These are phyloP conservation scores for Ranitomeya variabilis DNA, from an alignment of 2,113 vertebrate genomes.

Conservation along the genomic window DNA sequence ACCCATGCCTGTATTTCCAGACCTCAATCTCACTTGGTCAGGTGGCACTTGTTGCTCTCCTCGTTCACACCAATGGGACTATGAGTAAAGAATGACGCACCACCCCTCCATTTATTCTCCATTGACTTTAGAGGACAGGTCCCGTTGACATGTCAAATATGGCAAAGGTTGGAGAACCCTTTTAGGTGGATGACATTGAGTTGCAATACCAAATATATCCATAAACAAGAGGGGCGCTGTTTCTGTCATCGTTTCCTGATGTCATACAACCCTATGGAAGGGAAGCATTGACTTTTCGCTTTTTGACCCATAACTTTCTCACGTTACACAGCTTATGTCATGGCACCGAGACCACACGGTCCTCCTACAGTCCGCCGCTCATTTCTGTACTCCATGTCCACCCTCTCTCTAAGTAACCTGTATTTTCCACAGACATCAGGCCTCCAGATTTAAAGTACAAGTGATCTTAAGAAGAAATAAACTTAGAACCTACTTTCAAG, in stretches of 20 bases:
- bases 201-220: neutral
- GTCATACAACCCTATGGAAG: neutral
- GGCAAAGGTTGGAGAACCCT: neutral
- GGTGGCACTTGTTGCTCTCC: too few species aligned
- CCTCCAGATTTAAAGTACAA: neutral
- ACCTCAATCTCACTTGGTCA: too few species aligned
- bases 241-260: neutral
- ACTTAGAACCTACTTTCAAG: conserved; percentile 36
- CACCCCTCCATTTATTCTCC: too few species aligned
- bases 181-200: neutral
- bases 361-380: neutral
- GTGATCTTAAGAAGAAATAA: neutral
- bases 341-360: neutral
- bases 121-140: too few species aligned
- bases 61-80: too few species aligned
- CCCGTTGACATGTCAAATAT: too few species aligned
- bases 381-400: neutral
- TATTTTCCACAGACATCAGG: conserved; percentile 7
- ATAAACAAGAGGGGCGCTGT: neutral
- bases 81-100: too few species aligned
- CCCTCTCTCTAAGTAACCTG: neutral
- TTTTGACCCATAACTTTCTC: too few species aligned
- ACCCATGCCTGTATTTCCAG: too few species aligned
- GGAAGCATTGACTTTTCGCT: too few species aligned
- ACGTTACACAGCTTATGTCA: neutral